Conservation (phyloP, 2,888 invertebrate species). For the Napeogenes sylphis region DNA sequence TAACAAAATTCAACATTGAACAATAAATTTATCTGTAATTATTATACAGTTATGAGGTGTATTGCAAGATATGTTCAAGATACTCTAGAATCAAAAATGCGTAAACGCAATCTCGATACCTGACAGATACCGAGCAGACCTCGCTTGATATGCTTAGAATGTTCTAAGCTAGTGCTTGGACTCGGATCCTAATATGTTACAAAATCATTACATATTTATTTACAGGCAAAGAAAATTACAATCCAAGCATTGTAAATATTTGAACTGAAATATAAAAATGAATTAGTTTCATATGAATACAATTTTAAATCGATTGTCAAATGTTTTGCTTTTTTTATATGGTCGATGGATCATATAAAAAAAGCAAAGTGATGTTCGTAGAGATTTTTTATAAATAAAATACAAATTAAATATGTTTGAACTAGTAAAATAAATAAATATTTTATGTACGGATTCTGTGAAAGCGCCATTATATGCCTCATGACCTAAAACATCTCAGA, state of each 20-base stretch:
- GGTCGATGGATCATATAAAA: too few relatives aligned
- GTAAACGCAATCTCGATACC: slow-evolving; percentile 4
- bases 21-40: too few relatives aligned
- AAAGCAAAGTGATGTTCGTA: too few relatives aligned
- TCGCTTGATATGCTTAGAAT: slow-evolving; percentile 1
- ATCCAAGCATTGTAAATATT: too few relatives aligned
- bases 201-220: neutral
- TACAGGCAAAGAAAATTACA: neutral
- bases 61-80: slow-evolving; percentile 1
- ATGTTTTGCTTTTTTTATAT: too few relatives aligned
- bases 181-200: slow-evolving; percentile 1
- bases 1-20: too few relatives aligned
- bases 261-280: too few relatives aligned
- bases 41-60: neutral
- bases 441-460: neutral
- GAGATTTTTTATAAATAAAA: too few relatives aligned
- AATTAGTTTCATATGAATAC: too few relatives aligned
- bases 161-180: slow-evolving; percentile 1
- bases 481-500: slow-evolving; percentile 8
- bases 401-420: neutral
- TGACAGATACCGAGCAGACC: slow-evolving; percentile 4
- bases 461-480: slow-evolving; percentile 30
- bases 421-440: neutral
- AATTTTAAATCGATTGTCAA: too few relatives aligned
- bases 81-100: slow-evolving; percentile 1